A percentile compares a stretch with the other conserved stretches of the same genome.
phyloP scores from a whole-genome alignment of 2,113 vertebrate species.

The Epinephelus moara region DNA sequence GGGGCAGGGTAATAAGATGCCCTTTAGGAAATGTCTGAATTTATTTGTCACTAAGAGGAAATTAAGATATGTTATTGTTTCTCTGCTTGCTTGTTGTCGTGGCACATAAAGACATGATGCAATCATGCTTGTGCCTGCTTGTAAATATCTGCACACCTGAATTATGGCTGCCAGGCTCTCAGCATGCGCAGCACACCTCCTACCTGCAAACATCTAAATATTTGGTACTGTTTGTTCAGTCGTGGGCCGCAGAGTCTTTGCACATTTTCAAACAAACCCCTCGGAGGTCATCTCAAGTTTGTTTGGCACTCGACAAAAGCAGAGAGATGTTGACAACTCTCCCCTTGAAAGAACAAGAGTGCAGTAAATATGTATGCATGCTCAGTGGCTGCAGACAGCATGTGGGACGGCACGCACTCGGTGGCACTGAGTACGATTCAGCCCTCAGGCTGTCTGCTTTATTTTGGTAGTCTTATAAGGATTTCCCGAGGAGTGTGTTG shows the following conservation, averaged over 20 bases:
- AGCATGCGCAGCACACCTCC: background rate
- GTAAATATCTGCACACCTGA: background rate
- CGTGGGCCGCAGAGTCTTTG: background rate
- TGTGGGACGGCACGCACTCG: background rate
- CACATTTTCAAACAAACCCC: background rate
- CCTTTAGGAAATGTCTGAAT: constrained; percentile 15
- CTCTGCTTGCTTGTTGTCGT: background rate
- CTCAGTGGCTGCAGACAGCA: constrained; percentile 5
- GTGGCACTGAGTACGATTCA: background rate
- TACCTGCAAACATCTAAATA: background rate
- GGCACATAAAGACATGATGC: background rate
- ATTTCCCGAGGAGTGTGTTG: constrained; percentile 11
- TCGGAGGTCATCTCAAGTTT: background rate
- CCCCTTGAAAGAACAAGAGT: background rate
- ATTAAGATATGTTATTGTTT: constrained; percentile 4
- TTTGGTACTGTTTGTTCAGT: background rate
- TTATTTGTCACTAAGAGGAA: constrained; percentile 7
- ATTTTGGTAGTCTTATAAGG: background rate
- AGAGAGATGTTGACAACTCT: constrained; percentile 22
- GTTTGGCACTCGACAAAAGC: background rate
- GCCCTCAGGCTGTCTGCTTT: background rate
- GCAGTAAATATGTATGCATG: background rate
- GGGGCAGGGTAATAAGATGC: background rate
- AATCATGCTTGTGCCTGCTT: background rate
- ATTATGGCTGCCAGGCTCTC: background rate